Conservation (phyloP, 2,113 vertebrate genomes). For the Notechis scutatus region DNA sequence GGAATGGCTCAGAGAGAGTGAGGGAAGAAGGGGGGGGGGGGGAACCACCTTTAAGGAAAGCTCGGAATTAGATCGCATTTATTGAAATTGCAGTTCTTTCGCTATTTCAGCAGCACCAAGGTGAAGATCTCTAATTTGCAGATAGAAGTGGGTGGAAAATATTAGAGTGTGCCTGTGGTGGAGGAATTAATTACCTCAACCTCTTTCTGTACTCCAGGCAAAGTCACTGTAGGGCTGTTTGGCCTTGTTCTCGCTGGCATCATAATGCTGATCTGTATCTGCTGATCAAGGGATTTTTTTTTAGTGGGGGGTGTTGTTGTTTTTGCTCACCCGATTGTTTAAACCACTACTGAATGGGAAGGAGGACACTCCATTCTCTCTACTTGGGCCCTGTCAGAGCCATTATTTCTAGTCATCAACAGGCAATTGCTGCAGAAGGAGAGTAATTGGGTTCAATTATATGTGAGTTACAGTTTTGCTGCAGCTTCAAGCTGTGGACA, state of each 20-base stretch:
- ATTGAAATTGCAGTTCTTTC: not conserved
- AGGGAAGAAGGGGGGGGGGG: too few relatives aligned
- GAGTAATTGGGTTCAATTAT: not conserved
- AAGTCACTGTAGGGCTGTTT: not conserved
- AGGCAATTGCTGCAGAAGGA: slow-evolving; percentile 10
- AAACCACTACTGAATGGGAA: not conserved
- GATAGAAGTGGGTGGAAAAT: not conserved
- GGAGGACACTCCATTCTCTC: not conserved
- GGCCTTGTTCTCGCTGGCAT: not conserved
- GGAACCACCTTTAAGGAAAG: slow-evolving; percentile 1
- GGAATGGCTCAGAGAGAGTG: not conserved
- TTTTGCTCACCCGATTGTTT: not conserved
- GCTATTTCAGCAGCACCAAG: not conserved
- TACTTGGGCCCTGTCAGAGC: not conserved
- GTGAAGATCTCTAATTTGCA: slow-evolving; percentile 2
- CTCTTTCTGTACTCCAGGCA: not conserved
- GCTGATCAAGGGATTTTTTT: not conserved
- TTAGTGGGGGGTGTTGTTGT: not conserved
- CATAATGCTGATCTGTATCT: not conserved
- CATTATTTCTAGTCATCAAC: slow-evolving; percentile 33
- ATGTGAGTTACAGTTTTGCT: not conserved
- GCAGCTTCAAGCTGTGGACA: slow-evolving; percentile 21
- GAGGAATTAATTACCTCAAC: not conserved
- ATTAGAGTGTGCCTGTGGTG: not conserved
- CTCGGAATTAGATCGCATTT: not conserved